phyloP scores from a whole-genome alignment of 1,140 invertebrate species.

The Caenorhabditis briggsae region DNA sequence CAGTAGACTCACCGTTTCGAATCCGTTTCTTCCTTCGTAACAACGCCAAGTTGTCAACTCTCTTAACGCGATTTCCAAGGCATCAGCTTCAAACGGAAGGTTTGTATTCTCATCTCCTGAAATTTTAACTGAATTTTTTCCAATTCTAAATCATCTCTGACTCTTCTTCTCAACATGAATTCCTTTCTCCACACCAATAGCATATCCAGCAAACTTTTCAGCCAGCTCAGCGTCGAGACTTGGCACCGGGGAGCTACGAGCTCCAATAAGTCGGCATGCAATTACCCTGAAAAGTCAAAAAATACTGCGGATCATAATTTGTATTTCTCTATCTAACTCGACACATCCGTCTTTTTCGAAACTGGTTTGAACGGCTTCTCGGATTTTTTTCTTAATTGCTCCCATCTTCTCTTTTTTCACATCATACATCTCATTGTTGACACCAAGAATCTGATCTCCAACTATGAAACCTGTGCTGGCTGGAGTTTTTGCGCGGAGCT shows the following conservation, averaged over 20 bases:
- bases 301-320: not conserved
- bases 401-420: not conserved
- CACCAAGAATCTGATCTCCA: constrained; percentile 18
- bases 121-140: not conserved
- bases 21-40: not conserved
- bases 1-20: not conserved
- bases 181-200: constrained; percentile 24
- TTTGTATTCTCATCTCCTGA: not conserved
- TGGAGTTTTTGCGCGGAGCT: constrained; percentile 3
- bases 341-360: not conserved
- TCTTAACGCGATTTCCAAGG: constrained; percentile 8
- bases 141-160: not conserved
- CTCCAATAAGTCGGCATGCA: not conserved
- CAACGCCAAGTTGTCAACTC: not conserved
- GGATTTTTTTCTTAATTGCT: not conserved
- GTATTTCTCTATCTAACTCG: not conserved
- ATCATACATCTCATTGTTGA: not conserved
- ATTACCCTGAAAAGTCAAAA: not conserved
- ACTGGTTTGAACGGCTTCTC: not conserved
- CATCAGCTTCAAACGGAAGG: not conserved
- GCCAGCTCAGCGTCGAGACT: constrained; percentile 13
- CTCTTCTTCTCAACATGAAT: not conserved
- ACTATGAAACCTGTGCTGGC: not conserved
- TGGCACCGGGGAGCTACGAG: not conserved
- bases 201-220: constrained; percentile 1